Percentiles rank a stretch among this genome's conserved stretches.
Conservation (phyloP, 2,113 vertebrate species). For the Piprites chloris region DNA sequence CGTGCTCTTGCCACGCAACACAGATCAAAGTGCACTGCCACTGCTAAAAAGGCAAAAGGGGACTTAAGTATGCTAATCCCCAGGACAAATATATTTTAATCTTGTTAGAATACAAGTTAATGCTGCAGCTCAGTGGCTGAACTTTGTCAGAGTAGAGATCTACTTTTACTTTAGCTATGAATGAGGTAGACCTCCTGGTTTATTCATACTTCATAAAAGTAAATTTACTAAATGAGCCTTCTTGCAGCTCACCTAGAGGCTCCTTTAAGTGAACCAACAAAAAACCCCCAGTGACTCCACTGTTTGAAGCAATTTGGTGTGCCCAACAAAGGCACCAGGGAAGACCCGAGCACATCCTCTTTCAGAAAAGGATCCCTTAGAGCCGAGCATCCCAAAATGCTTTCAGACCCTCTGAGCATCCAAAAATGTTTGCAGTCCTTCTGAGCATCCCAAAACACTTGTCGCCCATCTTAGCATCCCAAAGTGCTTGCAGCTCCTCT, state of each 20-base stretch:
- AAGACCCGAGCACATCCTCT: not conserved
- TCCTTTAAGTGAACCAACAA: not conserved
- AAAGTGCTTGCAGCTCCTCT: not conserved
- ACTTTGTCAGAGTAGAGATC: conserved; percentile 90
- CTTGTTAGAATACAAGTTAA: conserved; percentile 99
- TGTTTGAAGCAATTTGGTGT: accelerated
- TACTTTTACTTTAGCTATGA: conserved; percentile 88
- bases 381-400: not conserved
- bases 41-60: conserved; percentile 87
- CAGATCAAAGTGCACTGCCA: conserved; percentile 97
- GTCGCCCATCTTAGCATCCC: not conserved
- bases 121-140: conserved; percentile 93
- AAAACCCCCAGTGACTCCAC: not conserved
- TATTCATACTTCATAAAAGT: conserved; percentile 73
- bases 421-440: not conserved
- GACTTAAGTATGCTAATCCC: conserved; percentile 99
- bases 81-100: conserved; percentile 99
- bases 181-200: conserved; percentile 78
- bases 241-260: conserved; percentile 39
- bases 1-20: conserved; percentile 90
- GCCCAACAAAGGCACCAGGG: not conserved
- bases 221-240: conserved; percentile 64
- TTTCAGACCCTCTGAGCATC: not conserved
- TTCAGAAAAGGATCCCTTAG: not conserved
- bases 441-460: not conserved